Conservation (phyloP, 2,113 vertebrate genomes). For the Cygnus atratus region DNA sequence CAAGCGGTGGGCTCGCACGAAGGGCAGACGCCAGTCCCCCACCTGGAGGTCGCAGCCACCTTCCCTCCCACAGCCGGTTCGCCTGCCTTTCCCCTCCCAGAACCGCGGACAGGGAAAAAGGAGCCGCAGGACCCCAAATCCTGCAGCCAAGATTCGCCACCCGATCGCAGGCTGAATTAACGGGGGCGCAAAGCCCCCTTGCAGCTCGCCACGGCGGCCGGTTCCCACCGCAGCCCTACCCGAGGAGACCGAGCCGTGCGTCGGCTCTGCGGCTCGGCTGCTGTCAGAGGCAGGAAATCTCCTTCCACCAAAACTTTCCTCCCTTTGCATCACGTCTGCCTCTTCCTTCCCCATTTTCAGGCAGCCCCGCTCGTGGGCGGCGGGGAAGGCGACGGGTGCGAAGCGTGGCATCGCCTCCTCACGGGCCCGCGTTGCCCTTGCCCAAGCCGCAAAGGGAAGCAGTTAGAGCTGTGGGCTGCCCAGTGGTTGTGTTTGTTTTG, state of each 20-base stretch:
- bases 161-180: accelerated
- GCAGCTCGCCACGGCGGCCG: accelerated
- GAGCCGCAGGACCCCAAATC: background rate
- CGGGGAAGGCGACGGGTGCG: background rate
- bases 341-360: constrained; percentile 22
- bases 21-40: background rate
- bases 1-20: background rate
- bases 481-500: constrained; percentile 46
- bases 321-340: background rate
- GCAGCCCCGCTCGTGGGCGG: background rate
- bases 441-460: constrained; percentile 33
- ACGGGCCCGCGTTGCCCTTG: background rate
- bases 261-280: background rate
- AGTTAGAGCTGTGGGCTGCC: constrained; percentile 45
- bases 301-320: background rate
- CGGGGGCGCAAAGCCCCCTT: background rate
- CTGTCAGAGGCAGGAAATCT: background rate
- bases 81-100: background rate
- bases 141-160: background rate
- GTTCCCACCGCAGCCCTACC: background rate
- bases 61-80: background rate
- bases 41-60: background rate
- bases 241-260: background rate
- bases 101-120: background rate
- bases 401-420: background rate